Base-by-base conservation (phyloP, 2,113 vertebrate genomes). In the Pyrgilauda ruficollis region DNA sequence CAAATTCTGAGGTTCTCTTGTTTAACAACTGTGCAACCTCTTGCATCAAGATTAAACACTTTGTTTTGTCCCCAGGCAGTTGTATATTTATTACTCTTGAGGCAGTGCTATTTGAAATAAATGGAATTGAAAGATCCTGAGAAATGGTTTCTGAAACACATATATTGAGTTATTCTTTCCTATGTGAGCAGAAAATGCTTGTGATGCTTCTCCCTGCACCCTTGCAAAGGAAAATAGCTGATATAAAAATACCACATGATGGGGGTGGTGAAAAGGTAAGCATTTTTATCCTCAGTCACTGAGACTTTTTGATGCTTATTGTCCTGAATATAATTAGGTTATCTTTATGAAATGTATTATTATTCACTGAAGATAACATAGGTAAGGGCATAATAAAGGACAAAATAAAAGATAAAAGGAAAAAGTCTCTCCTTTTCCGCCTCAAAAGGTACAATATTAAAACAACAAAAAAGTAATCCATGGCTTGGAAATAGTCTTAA, bases 31-130 rank as follows among this genome's bases (percentile, higher is more conserved):
- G 91, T 96, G 97, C 91, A 97, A 95, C 87, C 95, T 96, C 96
- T 97, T 95, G 90, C 97, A 96, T 98, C 81, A 92, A 97, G 96
- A 97, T 98, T 97, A 98, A 98, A 95, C 96, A 96, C 91, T 96
- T 96, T 97, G 96, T 96, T 97, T 95, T 96, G 88, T 97, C 97
- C 96, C 94, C 46, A 96, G 96, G 85, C 93, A 96, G 88, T 94
- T 97, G 81, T 96, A 89, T 96, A 97, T 96, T 97, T 97, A 98
- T 98, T 97, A 93, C 95, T 96, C 96, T 93, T 12, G 84, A 95
- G 96, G 93, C 93, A 96, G 78, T 89, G 62, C 80, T 97, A 97
- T 97, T 97, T 97, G 97, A 98, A 98, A 97, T 97, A 97, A 97
- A 95, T 95, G 81, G 92, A 98, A 97, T 80, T 94, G 96, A 97